Evolutionary conservation across 2,797 vertebrate genomes (phyloP).

Genomic region (Enoplosus armatus): DNA sequence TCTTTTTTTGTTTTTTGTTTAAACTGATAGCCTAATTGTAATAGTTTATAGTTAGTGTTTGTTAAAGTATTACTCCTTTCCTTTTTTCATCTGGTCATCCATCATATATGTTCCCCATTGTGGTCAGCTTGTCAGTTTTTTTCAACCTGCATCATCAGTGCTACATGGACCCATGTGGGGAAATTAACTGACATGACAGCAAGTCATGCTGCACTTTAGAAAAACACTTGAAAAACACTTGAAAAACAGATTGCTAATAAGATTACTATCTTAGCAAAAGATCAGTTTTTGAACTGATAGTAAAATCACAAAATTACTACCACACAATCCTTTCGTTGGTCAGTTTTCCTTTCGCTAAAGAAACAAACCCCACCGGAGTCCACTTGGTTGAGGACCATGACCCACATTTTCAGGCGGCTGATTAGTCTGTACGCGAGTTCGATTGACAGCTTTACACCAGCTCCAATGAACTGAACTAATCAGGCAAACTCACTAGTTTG

Average conservation of each 20-base stretch:
- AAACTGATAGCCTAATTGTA: neutral
- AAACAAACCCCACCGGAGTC: neutral
- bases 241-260: neutral
- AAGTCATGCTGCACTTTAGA: too few species aligned
- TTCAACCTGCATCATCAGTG: neutral
- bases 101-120: neutral
- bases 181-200: too few species aligned
- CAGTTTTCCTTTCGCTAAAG: neutral
- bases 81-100: neutral
- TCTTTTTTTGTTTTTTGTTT: neutral
- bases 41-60: neutral
- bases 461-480: slow-evolving; percentile 10
- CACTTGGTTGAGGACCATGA: neutral
- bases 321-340: neutral
- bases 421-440: neutral
- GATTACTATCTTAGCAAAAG: neutral
- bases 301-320: neutral
- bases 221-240: too few species aligned
- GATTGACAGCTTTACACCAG: neutral
- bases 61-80: too few species aligned
- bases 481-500: neutral
- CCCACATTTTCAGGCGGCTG: neutral
- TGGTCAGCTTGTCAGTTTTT: neutral
- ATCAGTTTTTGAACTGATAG: neutral
- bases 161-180: too few species aligned